Conservation (phyloP, 2,888 invertebrate genomes). For the Agelastica alni region DNA sequence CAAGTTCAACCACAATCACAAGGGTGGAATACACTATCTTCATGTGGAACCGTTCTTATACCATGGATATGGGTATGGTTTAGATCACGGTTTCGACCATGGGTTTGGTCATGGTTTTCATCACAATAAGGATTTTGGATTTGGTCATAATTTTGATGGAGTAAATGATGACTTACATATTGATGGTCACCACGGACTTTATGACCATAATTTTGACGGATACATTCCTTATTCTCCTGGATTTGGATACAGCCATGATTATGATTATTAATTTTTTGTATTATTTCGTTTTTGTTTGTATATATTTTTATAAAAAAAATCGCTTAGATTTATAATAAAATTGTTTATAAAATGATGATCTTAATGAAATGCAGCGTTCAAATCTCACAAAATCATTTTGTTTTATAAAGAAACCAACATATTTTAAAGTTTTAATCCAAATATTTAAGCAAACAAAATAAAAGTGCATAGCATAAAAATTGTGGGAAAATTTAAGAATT, state of each 20-base stretch:
- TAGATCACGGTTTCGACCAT: slow-evolving; percentile 5
- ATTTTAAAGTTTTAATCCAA: no score
- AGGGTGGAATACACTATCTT: not conserved
- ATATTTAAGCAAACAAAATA: no score
- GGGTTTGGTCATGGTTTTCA: slow-evolving; percentile 15
- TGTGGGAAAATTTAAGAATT: no score
- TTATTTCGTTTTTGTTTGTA: no score
- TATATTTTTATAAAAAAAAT: no score
- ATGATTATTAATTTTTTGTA: no score
- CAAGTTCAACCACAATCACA: not conserved
- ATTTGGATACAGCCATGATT: slow-evolving; percentile 9
- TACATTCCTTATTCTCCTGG: slow-evolving; percentile 12
- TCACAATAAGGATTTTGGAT: slow-evolving; percentile 14
- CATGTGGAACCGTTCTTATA: not conserved
- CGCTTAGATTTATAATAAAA: no score
- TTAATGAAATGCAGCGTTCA: no score
- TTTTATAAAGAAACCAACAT: no score
- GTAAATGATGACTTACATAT: slow-evolving; percentile 6
- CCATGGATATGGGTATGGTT: slow-evolving; percentile 7
- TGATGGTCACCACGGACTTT: slow-evolving; percentile 11
- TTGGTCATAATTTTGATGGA: slow-evolving; percentile 19
- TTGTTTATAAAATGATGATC: no score
- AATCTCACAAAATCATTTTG: no score
- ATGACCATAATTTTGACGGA: slow-evolving; percentile 7
- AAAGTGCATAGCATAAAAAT: no score